Evolutionary conservation across 1,140 invertebrate genomes (phyloP).

Genomic region (Drosophila pseudoobscura): DNA sequence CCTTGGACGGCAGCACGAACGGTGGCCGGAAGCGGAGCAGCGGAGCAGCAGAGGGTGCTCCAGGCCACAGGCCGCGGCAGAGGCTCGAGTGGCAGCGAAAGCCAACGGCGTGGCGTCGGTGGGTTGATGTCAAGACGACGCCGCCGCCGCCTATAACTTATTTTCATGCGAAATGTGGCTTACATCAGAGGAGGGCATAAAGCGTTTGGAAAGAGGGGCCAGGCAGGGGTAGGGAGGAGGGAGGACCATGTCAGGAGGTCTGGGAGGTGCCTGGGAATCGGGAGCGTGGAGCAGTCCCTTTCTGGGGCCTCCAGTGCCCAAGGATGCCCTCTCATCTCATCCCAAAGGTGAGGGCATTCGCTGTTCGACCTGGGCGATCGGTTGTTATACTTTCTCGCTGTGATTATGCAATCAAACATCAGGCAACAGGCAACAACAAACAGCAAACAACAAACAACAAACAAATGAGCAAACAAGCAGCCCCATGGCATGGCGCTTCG

Average conservation of each 20-base stretch:
- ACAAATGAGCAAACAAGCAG: constrained; percentile 22
- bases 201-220: no score
- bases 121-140: no score
- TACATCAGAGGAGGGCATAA: no score
- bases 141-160: no score
- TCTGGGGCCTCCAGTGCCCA: no score
- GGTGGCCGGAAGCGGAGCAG: background rate
- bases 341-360: constrained; percentile 16
- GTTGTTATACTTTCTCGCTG: constrained; percentile 50
- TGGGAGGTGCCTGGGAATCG: no score
- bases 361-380: constrained; percentile 16
- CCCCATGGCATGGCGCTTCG: constrained; percentile 22
- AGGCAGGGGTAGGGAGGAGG: no score
- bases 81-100: constrained; percentile 18
- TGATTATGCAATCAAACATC: constrained; percentile 40
- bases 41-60: constrained; percentile 14
- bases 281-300: no score
- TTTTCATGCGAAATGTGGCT: no score
- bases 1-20: constrained; percentile 46
- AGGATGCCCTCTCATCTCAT: no score
- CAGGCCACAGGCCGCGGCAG: constrained; percentile 1
- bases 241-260: no score
- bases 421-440: background rate
- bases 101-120: background rate
- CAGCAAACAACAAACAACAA: constrained; percentile 34